Evolutionary conservation across 2,797 vertebrate species (phyloP).

Genomic region (Neosilurus hyrtlii): DNA sequence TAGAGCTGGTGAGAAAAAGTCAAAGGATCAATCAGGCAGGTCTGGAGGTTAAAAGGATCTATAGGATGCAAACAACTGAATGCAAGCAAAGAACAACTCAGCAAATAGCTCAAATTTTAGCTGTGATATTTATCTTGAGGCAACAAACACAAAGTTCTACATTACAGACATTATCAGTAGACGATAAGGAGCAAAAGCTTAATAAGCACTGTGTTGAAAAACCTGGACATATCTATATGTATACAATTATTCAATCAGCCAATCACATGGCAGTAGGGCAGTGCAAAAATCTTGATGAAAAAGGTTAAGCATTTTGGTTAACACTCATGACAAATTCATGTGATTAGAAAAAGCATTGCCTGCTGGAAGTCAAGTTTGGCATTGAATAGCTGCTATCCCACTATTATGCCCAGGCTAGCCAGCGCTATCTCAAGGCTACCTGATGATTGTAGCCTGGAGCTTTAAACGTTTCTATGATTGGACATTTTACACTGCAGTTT

Average conservation of each 20-base stretch:
- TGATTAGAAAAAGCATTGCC: background rate
- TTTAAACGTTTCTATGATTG: too few species aligned
- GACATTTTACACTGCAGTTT: too few species aligned
- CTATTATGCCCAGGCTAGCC: too few species aligned
- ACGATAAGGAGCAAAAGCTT: background rate
- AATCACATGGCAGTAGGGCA: background rate
- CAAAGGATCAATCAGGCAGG: background rate
- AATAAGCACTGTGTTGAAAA: background rate
- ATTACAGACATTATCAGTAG: background rate
- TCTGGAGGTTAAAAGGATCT: background rate
- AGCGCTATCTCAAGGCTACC: too few species aligned
- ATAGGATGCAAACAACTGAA: background rate
- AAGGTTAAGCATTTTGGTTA: background rate
- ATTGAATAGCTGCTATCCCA: too few species aligned
- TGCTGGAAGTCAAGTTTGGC: too few species aligned
- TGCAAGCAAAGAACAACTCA: background rate
- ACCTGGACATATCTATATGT: background rate
- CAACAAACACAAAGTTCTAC: background rate
- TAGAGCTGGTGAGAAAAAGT: slow-evolving; percentile 28
- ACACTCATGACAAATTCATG: background rate
- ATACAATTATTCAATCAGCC: slow-evolving; percentile 11
- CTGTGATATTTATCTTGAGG: background rate
- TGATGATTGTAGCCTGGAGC: too few species aligned
- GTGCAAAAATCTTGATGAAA: background rate
- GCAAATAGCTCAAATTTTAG: background rate